These are phyloP conservation scores for Ochotona princeps DNA, from an alignment of 2,113 vertebrate species.

Conservation along the genomic window DNA sequence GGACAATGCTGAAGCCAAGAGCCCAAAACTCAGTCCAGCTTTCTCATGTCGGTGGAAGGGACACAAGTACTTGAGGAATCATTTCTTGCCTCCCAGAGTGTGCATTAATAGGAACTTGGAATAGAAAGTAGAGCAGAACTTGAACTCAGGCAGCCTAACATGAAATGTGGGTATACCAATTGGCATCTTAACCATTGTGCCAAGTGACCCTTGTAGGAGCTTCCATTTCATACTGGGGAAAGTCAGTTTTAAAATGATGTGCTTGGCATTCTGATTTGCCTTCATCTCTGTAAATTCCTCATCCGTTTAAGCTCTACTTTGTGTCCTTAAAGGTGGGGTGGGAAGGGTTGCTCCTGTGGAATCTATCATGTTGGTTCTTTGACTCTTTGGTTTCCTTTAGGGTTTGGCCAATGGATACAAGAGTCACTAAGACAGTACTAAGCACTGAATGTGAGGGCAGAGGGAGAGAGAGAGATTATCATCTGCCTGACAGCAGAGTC, in stretches of 20 bases:
- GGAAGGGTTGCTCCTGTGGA: neutral
- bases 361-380: neutral
- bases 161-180: too few relatives aligned
- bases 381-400: neutral
- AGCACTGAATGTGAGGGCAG: neutral
- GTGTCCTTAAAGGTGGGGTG: neutral
- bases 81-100: too few relatives aligned
- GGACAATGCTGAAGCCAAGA: too few relatives aligned
- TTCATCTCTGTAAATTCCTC: neutral
- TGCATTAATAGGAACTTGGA: too few relatives aligned
- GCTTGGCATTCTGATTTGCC: neutral
- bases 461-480: neutral
- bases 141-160: too few relatives aligned
- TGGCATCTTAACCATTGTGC: too few relatives aligned
- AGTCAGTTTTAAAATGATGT: neutral
- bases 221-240: neutral
- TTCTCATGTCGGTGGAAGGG: too few relatives aligned
- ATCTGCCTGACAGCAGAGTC: neutral
- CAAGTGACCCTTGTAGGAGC: neutral
- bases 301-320: neutral
- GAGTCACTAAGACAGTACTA: neutral
- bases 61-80: too few relatives aligned
- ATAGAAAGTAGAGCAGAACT: too few relatives aligned
- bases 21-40: too few relatives aligned
- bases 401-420: neutral